Evolutionary conservation across 2,888 invertebrate species (phyloP), one percentile per base, ranked within the genome.

Genomic region (Acrobasis repandana): DNA sequence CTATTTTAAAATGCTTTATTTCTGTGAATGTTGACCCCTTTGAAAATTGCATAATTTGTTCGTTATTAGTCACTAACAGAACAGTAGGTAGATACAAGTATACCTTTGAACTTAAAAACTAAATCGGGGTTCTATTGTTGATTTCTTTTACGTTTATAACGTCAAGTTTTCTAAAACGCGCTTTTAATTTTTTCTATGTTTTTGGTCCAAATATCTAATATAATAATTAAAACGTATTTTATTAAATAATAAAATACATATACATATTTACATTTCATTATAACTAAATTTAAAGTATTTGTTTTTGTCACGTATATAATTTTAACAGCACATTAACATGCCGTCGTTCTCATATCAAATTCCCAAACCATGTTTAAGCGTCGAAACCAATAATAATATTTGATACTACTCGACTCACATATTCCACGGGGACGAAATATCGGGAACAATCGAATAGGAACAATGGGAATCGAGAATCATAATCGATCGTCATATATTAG

Each of bases 401-500:
- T 61, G 64, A 71, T 65, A 72, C 66, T 64, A 60, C 38, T 43
- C 66, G 49, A 61, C 72, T 70, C 71, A 69, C 74, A 77, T 66
- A 71, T 66, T 61, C 67, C 63, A 64, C 70, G 69, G 76, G 77
- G 75, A 63, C 76, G 77, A 71, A 80, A 77, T 71, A 71, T 72
- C 64, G 62, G 74, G 70, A 79, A 85, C 83, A 82, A 80, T 86
- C 73, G 74, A 65, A 67, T 67, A 74, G 76, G 88, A 86, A 89
- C 89, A 90, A 90, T 82, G 67, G 61, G 68, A 71, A 73, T 79
- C 82, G 79, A 71, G 83, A 79, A 85, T 88, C 86, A 90, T 89
- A 90, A 90, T 88, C 85, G 86, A 86, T 87, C 74, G 73, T 73
- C 82, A 72, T 77, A 78, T 77, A 79, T 79, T 76, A 77, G 71